These are phyloP conservation scores for Caenorhabditis sulstoni DNA, from an alignment of 2,888 invertebrate genomes.

Conservation along the genomic window DNA sequence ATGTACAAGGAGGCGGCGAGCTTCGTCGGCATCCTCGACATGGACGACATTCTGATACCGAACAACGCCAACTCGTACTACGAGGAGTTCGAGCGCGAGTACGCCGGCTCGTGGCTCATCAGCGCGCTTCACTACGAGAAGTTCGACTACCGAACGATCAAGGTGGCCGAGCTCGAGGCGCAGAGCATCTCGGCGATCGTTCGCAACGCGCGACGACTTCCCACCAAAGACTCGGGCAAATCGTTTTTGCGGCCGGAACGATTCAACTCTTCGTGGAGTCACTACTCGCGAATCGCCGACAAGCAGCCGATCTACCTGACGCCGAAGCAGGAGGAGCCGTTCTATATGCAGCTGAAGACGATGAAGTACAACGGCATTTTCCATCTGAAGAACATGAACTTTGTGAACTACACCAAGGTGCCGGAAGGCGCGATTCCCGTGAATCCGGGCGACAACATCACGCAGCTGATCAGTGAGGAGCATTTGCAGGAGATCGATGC, in stretches of 20 bases:
- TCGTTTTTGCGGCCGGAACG: conserved; percentile 40
- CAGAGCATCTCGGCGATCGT: conserved; percentile 41
- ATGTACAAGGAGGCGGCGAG: conserved; percentile 63
- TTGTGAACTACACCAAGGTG: conserved; percentile 14
- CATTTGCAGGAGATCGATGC: conserved; percentile 48
- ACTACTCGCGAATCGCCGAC: conserved; percentile 45
- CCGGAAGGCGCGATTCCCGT: conserved; percentile 39
- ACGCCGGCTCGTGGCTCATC: conserved; percentile 40
- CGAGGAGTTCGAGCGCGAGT: conserved; percentile 57
- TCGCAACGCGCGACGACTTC: conserved; percentile 27
- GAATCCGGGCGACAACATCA: conserved; percentile 47
- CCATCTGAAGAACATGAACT: conserved; percentile 45
- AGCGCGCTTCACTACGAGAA: conserved; percentile 48
- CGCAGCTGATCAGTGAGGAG: conserved; percentile 45
- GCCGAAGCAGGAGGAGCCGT: conserved; percentile 32
- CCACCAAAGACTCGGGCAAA: conserved; percentile 46
- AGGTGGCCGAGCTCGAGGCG: conserved; percentile 28
- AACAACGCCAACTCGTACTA: conserved; percentile 58
- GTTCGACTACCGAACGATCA: conserved; percentile 39
- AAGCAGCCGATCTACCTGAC: conserved; percentile 43
- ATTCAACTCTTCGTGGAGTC: conserved; percentile 54
- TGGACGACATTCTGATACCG: conserved; percentile 67
- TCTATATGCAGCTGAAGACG: conserved; percentile 25
- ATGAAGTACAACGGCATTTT: conserved; percentile 45
- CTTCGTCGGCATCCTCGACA: conserved; percentile 63